Evolutionary conservation across 2,888 invertebrate genomes (phyloP).

Genomic region (Oscheius sp.): DNA sequence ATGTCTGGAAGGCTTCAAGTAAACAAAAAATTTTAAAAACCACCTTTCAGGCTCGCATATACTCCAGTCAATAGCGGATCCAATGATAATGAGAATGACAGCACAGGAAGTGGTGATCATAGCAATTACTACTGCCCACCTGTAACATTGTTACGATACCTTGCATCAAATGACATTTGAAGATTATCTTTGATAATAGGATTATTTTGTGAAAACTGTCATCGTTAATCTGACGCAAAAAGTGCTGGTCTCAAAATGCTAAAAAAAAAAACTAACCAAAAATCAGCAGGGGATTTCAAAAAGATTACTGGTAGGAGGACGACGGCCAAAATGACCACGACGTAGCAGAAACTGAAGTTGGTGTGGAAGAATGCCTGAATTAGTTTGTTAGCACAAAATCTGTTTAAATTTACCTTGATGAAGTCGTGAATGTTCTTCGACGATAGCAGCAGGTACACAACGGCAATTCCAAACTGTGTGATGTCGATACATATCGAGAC

Average conservation of each 20-base stretch:
- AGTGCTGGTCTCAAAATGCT: neutral
- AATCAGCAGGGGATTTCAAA: constrained; percentile 71
- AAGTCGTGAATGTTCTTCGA: constrained; percentile 71
- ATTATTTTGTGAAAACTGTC: neutral
- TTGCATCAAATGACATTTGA: constrained; percentile 15
- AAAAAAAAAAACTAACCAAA: constrained; percentile 58
- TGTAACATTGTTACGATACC: constrained; percentile 39
- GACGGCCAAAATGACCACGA: constrained; percentile 66
- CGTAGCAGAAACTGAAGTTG: constrained; percentile 62
- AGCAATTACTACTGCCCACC: constrained; percentile 70
- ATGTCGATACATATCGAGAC: constrained; percentile 67
- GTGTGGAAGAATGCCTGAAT: constrained; percentile 54
- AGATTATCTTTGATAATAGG: neutral
- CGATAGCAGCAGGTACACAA: constrained; percentile 66
- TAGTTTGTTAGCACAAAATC: neutral
- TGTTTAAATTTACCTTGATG: constrained; percentile 50
- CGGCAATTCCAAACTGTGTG: constrained; percentile 68
- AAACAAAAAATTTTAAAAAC: neutral
- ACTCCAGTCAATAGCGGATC: constrained; percentile 61
- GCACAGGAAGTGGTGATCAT: constrained; percentile 71
- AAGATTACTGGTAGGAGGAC: constrained; percentile 68
- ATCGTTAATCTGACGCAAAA: neutral
- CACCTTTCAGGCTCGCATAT: constrained; percentile 48
- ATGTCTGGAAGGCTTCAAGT: constrained; percentile 28
- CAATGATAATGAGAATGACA: constrained; percentile 67